Evolutionary conservation across 2,888 invertebrate genomes (phyloP).

Genomic region (Patella caerulea): DNA sequence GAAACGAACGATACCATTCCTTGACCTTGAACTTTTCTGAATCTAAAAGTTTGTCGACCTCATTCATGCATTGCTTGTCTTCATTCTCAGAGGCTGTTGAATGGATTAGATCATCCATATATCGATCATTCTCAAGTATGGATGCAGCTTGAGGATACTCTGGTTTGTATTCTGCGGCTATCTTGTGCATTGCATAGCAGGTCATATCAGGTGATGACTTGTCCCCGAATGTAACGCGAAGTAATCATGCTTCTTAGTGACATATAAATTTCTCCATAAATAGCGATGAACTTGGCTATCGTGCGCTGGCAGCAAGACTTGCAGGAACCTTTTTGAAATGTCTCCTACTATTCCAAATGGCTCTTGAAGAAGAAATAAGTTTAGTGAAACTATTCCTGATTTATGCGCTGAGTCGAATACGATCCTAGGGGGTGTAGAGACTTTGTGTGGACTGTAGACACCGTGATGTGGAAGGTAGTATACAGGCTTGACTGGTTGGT

Average conservation of each 20-base stretch:
- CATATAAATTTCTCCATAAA: conserved; percentile 23
- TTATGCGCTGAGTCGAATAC: conserved; percentile 25
- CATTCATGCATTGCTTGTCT: conserved; percentile 4
- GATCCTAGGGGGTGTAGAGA: conserved; percentile 22
- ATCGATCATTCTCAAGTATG: conserved; percentile 22
- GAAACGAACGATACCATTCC: conserved; percentile 18
- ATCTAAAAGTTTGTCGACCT: conserved; percentile 15
- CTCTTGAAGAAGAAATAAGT: conserved; percentile 22
- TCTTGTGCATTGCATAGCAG: conserved; percentile 20
- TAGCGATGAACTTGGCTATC: conserved; percentile 22
- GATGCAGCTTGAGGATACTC: conserved; percentile 20
- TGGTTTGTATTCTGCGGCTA: conserved; percentile 14
- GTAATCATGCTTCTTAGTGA: conserved; percentile 12
- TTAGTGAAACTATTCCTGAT: conserved; percentile 11
- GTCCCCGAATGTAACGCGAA: background rate
- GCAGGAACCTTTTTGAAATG: conserved; percentile 1
- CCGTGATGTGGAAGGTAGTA: conserved; percentile 1
- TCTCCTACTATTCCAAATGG: conserved; percentile 1
- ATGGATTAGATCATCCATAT: conserved; percentile 27
- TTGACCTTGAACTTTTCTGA: conserved; percentile 24
- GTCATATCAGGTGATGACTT: conserved; percentile 5
- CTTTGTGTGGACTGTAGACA: conserved; percentile 7
- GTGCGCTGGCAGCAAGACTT: background rate
- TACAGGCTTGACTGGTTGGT: background rate
- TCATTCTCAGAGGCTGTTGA: conserved; percentile 8